Conservation (phyloP, 2,888 invertebrate species). For the Hemistola chrysoprasaria region DNA sequence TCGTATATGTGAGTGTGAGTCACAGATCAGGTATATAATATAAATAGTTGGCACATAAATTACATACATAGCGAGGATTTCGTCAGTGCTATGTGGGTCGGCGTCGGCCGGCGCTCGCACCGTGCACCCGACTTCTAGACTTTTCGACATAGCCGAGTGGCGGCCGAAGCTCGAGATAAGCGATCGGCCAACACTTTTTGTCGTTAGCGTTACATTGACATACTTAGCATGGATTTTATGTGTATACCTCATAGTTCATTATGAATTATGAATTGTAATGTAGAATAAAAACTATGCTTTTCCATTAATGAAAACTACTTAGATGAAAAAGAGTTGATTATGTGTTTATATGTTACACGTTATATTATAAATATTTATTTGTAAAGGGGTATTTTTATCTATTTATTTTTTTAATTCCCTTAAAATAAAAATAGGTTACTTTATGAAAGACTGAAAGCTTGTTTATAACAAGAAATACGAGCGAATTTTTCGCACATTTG, state of each 20-base stretch:
- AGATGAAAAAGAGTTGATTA: too few species aligned
- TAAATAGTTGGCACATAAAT: slow-evolving; percentile 40
- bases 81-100: slow-evolving; percentile 61
- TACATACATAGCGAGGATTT: slow-evolving; percentile 51
- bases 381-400: too few species aligned
- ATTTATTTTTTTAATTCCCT: too few species aligned
- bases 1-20: slow-evolving; percentile 33
- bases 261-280: slow-evolving; percentile 31
- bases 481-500: slow-evolving; percentile 19
- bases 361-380: too few species aligned
- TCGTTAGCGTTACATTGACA: slow-evolving; percentile 60
- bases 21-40: slow-evolving; percentile 35
- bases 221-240: slow-evolving; percentile 28
- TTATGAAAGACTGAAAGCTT: too few species aligned
- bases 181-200: slow-evolving; percentile 49
- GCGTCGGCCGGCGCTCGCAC: too few species aligned
- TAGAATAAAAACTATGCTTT: slow-evolving; percentile 24
- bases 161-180: slow-evolving; percentile 42
- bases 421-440: too few species aligned
- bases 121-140: slow-evolving; percentile 49
- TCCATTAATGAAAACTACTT: too few species aligned
- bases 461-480: too few species aligned
- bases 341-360: too few species aligned
- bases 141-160: slow-evolving; percentile 58
- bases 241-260: slow-evolving; percentile 27